Percentiles rank a stretch among this genome's conserved stretches.
phyloP scores from a whole-genome alignment of 2,888 invertebrate genomes.

The Eupithecia vulgata region DNA sequence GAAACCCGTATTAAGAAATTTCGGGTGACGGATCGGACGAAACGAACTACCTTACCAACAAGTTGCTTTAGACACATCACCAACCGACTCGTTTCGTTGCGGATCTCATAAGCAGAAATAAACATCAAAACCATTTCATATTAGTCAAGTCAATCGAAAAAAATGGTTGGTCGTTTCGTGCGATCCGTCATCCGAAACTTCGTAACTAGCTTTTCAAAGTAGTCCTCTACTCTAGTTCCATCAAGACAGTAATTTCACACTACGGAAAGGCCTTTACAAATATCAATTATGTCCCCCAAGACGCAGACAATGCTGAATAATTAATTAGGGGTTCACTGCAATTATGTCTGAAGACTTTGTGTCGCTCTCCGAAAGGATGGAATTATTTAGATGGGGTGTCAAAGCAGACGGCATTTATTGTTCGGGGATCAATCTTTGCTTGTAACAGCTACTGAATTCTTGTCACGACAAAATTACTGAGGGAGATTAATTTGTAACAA shows the following conservation, averaged over 20 bases:
- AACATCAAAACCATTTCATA: neutral
- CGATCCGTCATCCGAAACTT: neutral
- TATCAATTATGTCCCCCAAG: conserved; percentile 78
- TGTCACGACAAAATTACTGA: conserved; percentile 6
- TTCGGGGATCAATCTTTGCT: conserved; percentile 14
- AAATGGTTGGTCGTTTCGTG: neutral
- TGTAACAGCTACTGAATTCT: conserved; percentile 3
- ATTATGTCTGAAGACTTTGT: conserved; percentile 67
- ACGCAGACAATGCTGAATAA: conserved; percentile 77
- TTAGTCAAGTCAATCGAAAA: too few species aligned
- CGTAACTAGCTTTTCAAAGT: neutral
- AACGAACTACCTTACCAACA: neutral
- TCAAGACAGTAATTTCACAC: conserved; percentile 6
- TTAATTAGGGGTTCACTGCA: conserved; percentile 79
- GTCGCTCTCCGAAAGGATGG: conserved; percentile 48
- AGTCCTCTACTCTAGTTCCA: neutral
- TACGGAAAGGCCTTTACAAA: conserved; percentile 72
- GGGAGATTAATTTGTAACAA: conserved; percentile 7
- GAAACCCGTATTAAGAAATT: neutral
- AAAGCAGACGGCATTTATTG: conserved; percentile 24
- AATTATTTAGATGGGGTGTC: conserved; percentile 41
- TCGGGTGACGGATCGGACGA: neutral
- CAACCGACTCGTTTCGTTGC: neutral
- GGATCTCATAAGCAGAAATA: neutral
- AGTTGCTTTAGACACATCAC: neutral